Percentiles rank a stretch among this genome's conserved stretches.
These are phyloP conservation scores for Sus scrofa DNA, from an alignment of 2,113 vertebrate species.

Conservation along the genomic window T2T-Sscrofa CM000814.6:4380501-4381000, in stretches of 20 bases:
- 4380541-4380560: too few relatives aligned
- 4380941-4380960: background rate
- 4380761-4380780: background rate
- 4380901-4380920: too few relatives aligned
- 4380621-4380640: background rate
- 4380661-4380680: too few relatives aligned
- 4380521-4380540: too few relatives aligned
- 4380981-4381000: background rate
- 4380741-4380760: too few relatives aligned
- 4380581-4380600: too few relatives aligned
- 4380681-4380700: background rate
- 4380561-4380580: too few relatives aligned
- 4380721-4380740: background rate
- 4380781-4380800: too few relatives aligned
- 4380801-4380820: background rate
- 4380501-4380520: too few relatives aligned
- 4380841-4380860: too few relatives aligned
- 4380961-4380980: background rate
- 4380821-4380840: background rate
- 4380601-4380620: too few relatives aligned
- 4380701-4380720: background rate
- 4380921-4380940: rapidly evolving
- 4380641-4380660: rapidly evolving
- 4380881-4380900: background rate
- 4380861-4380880: too few relatives aligned